These are phyloP conservation scores for Lordiphosa clarofinis DNA, from an alignment of 1,140 invertebrate species.

Conservation along the genomic window DNA sequence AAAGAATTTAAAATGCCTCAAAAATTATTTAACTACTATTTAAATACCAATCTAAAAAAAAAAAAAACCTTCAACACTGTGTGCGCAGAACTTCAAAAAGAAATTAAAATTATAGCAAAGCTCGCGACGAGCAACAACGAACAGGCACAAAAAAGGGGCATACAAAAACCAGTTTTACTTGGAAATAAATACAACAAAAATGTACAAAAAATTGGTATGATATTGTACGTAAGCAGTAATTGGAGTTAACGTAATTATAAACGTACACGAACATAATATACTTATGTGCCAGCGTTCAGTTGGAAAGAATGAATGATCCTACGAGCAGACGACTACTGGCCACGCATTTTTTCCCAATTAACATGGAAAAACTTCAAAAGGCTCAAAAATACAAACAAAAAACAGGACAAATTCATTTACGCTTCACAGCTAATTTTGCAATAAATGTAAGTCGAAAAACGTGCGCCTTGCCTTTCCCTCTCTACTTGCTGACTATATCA, in stretches of 20 bases:
- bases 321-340: neutral
- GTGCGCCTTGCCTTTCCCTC: slow-evolving; percentile 21
- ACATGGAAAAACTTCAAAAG: slow-evolving; percentile 53
- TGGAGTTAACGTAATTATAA: slow-evolving; percentile 73
- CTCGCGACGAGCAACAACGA: slow-evolving; percentile 32
- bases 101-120: slow-evolving; percentile 72
- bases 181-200: slow-evolving; percentile 12
- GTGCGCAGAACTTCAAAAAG: slow-evolving; percentile 64
- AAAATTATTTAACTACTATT: slow-evolving; percentile 58
- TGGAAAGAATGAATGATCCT: slow-evolving; percentile 10
- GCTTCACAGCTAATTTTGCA: slow-evolving; percentile 31
- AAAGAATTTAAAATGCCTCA: slow-evolving; percentile 37
- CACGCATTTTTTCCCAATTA: slow-evolving; percentile 63
- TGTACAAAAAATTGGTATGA: slow-evolving; percentile 51
- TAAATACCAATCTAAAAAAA: slow-evolving; percentile 26
- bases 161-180: slow-evolving; percentile 47
- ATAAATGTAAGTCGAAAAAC: slow-evolving; percentile 41
- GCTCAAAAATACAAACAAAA: neutral
- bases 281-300: slow-evolving; percentile 13
- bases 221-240: slow-evolving; percentile 69
- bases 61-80: slow-evolving; percentile 39
- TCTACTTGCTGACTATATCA: slow-evolving; percentile 7
- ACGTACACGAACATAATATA: slow-evolving; percentile 31
- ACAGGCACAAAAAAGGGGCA: slow-evolving; percentile 31
- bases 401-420: slow-evolving; percentile 50